Base-by-base conservation (phyloP, 2,797 vertebrate species). In the Uromys caudimaculatus region DNA sequence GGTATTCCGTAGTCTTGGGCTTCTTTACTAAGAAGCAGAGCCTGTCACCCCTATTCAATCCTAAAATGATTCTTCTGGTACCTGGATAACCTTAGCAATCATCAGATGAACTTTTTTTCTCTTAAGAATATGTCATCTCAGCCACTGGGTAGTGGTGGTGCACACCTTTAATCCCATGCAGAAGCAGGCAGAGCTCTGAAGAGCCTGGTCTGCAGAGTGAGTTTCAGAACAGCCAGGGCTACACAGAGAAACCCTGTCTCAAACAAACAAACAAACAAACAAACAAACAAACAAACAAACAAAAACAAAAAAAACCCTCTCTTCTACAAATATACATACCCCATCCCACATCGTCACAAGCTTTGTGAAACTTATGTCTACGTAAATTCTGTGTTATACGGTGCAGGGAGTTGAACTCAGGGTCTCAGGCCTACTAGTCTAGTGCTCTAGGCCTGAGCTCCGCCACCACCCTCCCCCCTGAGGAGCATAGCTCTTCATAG, bases 51-150 rank as follows among this genome's bases (percentile, higher is more conserved):
- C 47, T 78, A 14, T 84, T 92, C 27, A 84, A n/a, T 64, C 44
- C 90, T 89, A 75, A 96, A 64, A 71, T 41, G 44, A 47, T 73
- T 83, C 79, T 94, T 95, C 84, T 86, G 29, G 62, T 89, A 38
- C 91, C 32, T 94, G 5, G 44, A 41, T 60, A 76, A 92, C n/a
- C 47, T 87, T 27, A 27, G 41, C 52, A 88, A 97, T 38, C 54
- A 44, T 90, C 60, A 83, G 32, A 19, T 24, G n/a, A 64, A 21
- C 16, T 38, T 64, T 96, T 71, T 62, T 24, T 54, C 58, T 19
- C 35, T 12, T 12, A 27, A 76, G 76, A 83, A 23, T 21, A n/a
- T 69, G 35, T 69, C 67, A 69, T 69, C 67, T 69, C 16, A 0
- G 35, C 67, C 16, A 19, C 67, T n/a, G 35, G 67, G 35, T 69